phyloP scores from a whole-genome alignment of 2,797 vertebrate species.

The Pyrocephalus nanus region DNA sequence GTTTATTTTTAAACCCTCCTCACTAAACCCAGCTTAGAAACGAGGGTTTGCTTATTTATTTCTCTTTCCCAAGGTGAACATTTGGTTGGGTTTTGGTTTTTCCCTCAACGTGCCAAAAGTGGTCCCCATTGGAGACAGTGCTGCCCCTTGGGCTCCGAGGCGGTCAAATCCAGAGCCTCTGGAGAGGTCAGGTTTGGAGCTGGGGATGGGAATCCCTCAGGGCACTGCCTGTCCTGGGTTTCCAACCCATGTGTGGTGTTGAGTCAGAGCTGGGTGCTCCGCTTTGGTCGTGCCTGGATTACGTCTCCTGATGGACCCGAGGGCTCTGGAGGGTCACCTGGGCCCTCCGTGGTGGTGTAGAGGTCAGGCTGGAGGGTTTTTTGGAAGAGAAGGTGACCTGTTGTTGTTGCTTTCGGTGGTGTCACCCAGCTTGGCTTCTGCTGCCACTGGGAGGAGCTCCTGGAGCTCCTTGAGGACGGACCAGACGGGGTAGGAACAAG shows the following conservation, averaged over 20 bases:
- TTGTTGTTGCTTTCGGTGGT: background rate
- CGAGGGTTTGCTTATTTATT: background rate
- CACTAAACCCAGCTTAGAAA: background rate
- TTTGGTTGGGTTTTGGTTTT: background rate
- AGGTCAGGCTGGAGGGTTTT: background rate
- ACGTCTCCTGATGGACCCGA: background rate
- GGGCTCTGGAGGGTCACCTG: background rate
- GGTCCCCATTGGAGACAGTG: background rate
- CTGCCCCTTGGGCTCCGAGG: background rate
- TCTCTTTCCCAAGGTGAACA: background rate
- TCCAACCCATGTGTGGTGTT: background rate
- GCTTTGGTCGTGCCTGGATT: background rate
- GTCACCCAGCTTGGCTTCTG: background rate
- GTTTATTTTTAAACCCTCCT: background rate
- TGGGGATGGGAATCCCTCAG: background rate
- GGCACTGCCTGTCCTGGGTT: background rate
- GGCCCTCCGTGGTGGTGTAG: background rate
- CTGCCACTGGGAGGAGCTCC: background rate
- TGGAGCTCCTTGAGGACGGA: background rate
- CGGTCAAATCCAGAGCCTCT: background rate
- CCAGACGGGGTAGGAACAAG: background rate
- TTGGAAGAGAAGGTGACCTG: background rate
- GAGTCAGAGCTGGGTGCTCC: background rate
- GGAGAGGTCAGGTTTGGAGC: background rate
- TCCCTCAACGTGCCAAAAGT: conserved; percentile 30